A percentile compares a stretch with the other conserved stretches of the same genome.
Conservation (phyloP, 2,113 vertebrate genomes). For the Caranx melampygus region DNA sequence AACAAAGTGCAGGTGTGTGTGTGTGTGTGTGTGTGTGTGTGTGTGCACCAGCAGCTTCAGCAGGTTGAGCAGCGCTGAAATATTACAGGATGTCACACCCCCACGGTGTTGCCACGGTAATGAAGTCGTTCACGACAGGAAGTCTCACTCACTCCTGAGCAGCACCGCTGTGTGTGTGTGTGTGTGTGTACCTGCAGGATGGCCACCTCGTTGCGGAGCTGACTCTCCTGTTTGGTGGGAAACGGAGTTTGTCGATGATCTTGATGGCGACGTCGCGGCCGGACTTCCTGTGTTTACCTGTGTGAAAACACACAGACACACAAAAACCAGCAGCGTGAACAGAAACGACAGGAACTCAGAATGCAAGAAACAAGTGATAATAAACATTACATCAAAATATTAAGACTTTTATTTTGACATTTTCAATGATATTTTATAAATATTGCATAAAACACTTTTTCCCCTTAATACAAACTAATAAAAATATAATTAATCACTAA, state of each 20-base stretch:
- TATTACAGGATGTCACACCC: slow-evolving; percentile 68
- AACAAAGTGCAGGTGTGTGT: background rate
- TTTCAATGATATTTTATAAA: too few relatives aligned
- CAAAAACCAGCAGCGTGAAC: background rate
- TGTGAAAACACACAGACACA: slow-evolving; percentile 67
- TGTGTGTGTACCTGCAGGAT: slow-evolving; percentile 91
- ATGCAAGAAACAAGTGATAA: too few relatives aligned
- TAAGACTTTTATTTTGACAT: too few relatives aligned
- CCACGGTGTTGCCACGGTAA: slow-evolving; percentile 66
- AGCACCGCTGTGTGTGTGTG: slow-evolving; percentile 29
- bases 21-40: slow-evolving; percentile 31
- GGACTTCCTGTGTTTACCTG: slow-evolving; percentile 98
- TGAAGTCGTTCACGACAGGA: slow-evolving; percentile 59
- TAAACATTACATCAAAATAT: too few relatives aligned
- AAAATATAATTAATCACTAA: too few relatives aligned
- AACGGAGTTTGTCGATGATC: slow-evolving; percentile 97
- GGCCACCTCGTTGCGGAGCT: slow-evolving; percentile 97
- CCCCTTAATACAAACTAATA: too few relatives aligned
- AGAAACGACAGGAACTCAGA: too few relatives aligned
- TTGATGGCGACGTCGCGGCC: slow-evolving; percentile 98
- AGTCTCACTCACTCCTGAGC: slow-evolving; percentile 34
- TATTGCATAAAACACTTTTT: too few relatives aligned
- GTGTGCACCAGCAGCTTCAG: slow-evolving; percentile 25
- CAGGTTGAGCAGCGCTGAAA: slow-evolving; percentile 51
- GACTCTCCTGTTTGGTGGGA: slow-evolving; percentile 98